Conservation (phyloP, 2,888 invertebrate genomes). For the Vesta saturnalis region DNA sequence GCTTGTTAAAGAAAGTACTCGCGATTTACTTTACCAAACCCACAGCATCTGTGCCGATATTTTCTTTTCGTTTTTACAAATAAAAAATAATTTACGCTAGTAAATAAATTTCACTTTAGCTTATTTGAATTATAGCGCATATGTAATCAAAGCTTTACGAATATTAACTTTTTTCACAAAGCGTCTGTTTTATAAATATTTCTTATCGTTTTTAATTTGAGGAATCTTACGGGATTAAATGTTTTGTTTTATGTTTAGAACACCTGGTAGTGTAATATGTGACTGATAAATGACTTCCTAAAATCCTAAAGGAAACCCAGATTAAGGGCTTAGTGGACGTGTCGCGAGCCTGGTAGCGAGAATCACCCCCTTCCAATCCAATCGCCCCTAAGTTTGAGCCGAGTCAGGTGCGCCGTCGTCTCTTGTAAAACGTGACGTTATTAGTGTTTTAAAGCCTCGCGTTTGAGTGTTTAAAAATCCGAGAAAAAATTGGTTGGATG, state of each 20-base stretch:
- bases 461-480: slow-evolving; percentile 52
- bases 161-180: neutral
- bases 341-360: slow-evolving; percentile 56
- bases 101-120: slow-evolving; percentile 9
- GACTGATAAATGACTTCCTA: slow-evolving; percentile 63
- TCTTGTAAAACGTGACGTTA: slow-evolving; percentile 56
- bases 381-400: slow-evolving; percentile 43
- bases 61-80: slow-evolving; percentile 28
- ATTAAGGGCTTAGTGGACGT: slow-evolving; percentile 62
- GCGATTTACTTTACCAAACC: slow-evolving; percentile 50
- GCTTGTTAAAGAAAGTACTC: slow-evolving; percentile 58
- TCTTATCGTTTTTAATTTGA: neutral
- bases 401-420: slow-evolving; percentile 54
- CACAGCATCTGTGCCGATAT: slow-evolving; percentile 25
- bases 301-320: slow-evolving; percentile 61
- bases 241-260: slow-evolving; percentile 54
- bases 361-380: slow-evolving; percentile 45
- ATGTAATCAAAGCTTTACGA: neutral
- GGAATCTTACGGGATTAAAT: neutral
- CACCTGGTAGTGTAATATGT: slow-evolving; percentile 60
- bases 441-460: slow-evolving; percentile 53
- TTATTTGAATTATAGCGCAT: neutral
- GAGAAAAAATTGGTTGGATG: slow-evolving; percentile 42
- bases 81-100: slow-evolving; percentile 28
- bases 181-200: neutral